Percentiles rank a stretch among this genome's conserved stretches.
phyloP scores from a whole-genome alignment of 1,140 invertebrate genomes.

The Drosophila malerkotliana region DNA sequence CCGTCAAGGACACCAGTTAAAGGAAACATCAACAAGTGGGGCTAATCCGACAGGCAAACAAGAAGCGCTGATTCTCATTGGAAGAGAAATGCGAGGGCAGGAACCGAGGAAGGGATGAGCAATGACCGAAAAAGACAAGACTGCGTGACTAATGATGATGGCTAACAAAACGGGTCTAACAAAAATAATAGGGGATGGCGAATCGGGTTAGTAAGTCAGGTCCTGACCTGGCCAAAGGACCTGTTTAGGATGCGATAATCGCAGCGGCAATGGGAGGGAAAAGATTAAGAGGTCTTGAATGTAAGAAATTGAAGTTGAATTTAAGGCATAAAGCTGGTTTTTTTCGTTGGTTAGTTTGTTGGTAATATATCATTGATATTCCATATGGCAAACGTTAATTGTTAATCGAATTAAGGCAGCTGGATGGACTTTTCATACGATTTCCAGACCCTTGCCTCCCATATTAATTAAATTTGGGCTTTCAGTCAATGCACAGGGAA shows the following conservation, averaged over 20 bases:
- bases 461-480: constrained; percentile 70
- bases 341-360: not conserved
- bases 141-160: constrained; percentile 43
- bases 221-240: not conserved
- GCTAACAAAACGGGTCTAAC: constrained; percentile 26
- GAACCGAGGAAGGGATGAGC: not conserved
- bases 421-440: constrained; percentile 7
- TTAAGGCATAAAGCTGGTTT: no score
- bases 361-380: not conserved
- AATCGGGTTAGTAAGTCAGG: constrained; percentile 21
- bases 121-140: constrained; percentile 7
- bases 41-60: constrained; percentile 54
- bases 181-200: constrained; percentile 39
- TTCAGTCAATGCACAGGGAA: constrained; percentile 11
- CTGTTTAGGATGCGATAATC: constrained; percentile 1
- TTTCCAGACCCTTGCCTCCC: constrained; percentile 10
- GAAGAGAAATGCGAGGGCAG: not conserved
- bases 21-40: constrained; percentile 3
- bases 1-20: not conserved
- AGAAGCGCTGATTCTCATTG: constrained; percentile 12
- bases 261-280: not conserved
- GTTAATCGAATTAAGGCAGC: constrained; percentile 63
- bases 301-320: no score
- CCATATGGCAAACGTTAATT: constrained; percentile 53
- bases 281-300: not conserved